phyloP scores from a whole-genome alignment of 2,888 invertebrate species.

The Polyommatus iphigenia region DNA sequence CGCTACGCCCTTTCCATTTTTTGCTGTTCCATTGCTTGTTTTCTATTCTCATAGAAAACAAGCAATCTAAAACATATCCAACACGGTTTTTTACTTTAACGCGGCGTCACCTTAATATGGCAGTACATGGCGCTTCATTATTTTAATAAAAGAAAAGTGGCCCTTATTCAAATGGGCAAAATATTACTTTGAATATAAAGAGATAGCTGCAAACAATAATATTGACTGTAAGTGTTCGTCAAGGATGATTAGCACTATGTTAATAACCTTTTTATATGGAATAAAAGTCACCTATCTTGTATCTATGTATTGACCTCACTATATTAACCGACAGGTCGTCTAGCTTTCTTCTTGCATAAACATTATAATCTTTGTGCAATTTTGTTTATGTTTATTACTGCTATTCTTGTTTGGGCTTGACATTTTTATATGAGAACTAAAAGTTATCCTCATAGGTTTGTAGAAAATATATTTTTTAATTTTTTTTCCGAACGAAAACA shows the following conservation, averaged over 20 bases:
- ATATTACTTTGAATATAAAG: neutral
- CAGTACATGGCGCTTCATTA: neutral
- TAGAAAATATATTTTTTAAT: neutral
- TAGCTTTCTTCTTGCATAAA: slow-evolving; percentile 6
- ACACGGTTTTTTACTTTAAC: too few relatives aligned
- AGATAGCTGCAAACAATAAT: neutral
- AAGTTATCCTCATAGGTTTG: neutral
- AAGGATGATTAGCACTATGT: slow-evolving; percentile 24
- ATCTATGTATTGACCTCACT: slow-evolving; percentile 21
- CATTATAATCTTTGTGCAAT: neutral
- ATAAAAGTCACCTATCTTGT: slow-evolving; percentile 25
- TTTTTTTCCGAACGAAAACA: neutral
- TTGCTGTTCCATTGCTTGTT: too few relatives aligned
- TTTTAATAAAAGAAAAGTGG: neutral
- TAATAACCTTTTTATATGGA: slow-evolving; percentile 25
- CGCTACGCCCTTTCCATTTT: too few relatives aligned
- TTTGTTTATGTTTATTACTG: neutral
- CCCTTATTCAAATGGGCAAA: neutral
- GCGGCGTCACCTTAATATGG: neutral
- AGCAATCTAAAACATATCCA: too few relatives aligned
- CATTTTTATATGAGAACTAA: neutral
- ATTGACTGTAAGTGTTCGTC: neutral
- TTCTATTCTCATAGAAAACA: too few relatives aligned
- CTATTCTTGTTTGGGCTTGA: neutral
- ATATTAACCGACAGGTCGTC: slow-evolving; percentile 15